Base-by-base conservation (phyloP, 2,113 vertebrate genomes). In the Mesocricetus auratus region DNA sequence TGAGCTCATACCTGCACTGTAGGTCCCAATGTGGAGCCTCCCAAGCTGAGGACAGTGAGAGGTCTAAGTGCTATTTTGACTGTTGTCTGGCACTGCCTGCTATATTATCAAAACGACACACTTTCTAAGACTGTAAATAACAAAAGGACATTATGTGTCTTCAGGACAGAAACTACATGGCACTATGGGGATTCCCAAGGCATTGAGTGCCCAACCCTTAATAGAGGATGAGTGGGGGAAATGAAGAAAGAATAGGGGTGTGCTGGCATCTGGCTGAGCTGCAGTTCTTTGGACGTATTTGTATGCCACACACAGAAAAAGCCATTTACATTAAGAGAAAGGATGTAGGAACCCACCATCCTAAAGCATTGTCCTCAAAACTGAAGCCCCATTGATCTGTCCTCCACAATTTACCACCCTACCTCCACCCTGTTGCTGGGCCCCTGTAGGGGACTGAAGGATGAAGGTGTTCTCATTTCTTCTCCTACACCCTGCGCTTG, bases 111-210 rank as follows among this genome's bases (percentile, higher is more conserved):
- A 89, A 89, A 68, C 86, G 33, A 71, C 36, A 45, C 31, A 64
- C 36, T 69, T 94, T 91, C 31, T 89, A 78, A 90, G 71, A 68
- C 79, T 29, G 0, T 33, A 87, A 47, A n/a, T 83, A 81, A 87
- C 39, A 58, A 91, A 39, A 50, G 73, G n/a, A 78, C 1, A n/a
- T 78, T 86, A 62, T 74, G 62, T 85, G 21, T 12, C 75, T 69
- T 92, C 7, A 47, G 16, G 56, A 29, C 58, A 77, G 45, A 82
- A 78, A 87, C 69, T n/a, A 3, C 62, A 50, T 62, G 62, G 22
- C 24, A 26, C 71, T 16, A 8, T 45, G 74, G 93, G 71, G 33
- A 50, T 79, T 92, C 74, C 13, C 69, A 58, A 68, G 21, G 36
- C n/a, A 89, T 86, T 17, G 82, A 86, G 15, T 89, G 29, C 5